Base-by-base conservation (phyloP, 30 jellyfish, hydroid and myxozoan genomes). In the Aurelia coerulea region DNA sequence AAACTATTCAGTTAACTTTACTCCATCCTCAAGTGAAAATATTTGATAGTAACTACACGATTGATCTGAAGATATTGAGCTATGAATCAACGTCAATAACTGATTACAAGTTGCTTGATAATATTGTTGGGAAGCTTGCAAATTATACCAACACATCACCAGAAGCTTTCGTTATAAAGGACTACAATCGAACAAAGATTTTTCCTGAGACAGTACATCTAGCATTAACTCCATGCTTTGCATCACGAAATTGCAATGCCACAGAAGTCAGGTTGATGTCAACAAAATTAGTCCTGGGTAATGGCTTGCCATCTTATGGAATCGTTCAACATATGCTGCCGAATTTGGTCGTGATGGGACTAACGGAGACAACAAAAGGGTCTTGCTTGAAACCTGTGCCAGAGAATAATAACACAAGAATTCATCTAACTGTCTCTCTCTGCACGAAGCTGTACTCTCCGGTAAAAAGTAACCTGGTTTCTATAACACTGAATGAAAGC, bases 141-240 rank as follows among this genome's bases (percentile, higher is more conserved):
- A 46, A 39, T 8, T 53, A 18, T 49, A 52, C 52, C 14, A 49
- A 72, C 23, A 41, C 35, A 13, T 83, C 86, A 42, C 10, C 50
- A 60, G 50, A 56, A 32, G 76, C 58, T 10, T 32, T 76, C 13
- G 73, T 83, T 1, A 64, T 71, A 17, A 51, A 58, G 18, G 70
- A 71, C 66, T 71, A 69, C 80, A 83, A 72, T 70, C n/a, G 92
- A 42, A 69, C 85, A 41, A 42, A 52, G 12, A 50, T 60, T 11
- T 83, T 5, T 35, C 92, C 92, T 31, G 80, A 83, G 86, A 83
- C 86, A 14, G 65, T 83, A 16, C 42, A 60, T 18, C 16, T 83
- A 2, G 1, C 49, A n/a, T 16, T 83, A 15, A 42, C 81, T 17
- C 92, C 92, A 10, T 83, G 92, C 66, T 83, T 62, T 19, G 56